Conservation (phyloP, 2,888 invertebrate genomes). For the Caenorhabditis imperialis region DNA sequence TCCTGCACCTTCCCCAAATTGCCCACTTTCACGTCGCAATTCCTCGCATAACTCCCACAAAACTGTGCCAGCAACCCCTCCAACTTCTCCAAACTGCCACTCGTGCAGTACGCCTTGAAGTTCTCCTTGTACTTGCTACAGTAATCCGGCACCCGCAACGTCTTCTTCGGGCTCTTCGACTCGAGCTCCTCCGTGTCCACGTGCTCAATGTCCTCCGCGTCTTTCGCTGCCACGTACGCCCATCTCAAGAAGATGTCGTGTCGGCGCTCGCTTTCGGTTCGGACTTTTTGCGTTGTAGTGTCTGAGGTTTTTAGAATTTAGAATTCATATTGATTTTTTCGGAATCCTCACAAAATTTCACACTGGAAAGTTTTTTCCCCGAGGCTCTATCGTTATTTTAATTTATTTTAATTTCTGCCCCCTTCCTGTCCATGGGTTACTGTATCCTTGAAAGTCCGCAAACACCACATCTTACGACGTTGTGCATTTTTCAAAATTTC, state of each 20-base stretch:
- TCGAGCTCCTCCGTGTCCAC: constrained; percentile 41
- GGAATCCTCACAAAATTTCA: no score
- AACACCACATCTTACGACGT: not conserved
- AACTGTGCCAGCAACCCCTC: constrained; percentile 58
- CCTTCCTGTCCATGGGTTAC: no score
- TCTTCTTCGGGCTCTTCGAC: constrained; percentile 12
- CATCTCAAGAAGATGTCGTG: constrained; percentile 40
- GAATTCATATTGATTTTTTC: not conserved
- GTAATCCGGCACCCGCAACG: constrained; percentile 44
- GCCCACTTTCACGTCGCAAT: constrained; percentile 27
- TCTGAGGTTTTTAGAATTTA: constrained; percentile 1
- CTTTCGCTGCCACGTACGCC: constrained; percentile 38
- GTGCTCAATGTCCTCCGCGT: constrained; percentile 46
- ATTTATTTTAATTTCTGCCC: no score
- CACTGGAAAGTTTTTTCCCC: no score
- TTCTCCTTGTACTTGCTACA: constrained; percentile 55
- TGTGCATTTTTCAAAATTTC: no score
- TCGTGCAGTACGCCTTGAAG: constrained; percentile 49
- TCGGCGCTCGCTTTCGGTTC: constrained; percentile 21
- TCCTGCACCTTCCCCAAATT: constrained; percentile 1
- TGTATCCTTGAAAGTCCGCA: no score
- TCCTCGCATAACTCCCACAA: constrained; percentile 49
- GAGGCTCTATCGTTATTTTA: no score
- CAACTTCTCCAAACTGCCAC: constrained; percentile 31
- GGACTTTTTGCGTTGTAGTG: constrained; percentile 6